Conservation (phyloP, 2,888 invertebrate species). For the Cetonia aurata region DNA sequence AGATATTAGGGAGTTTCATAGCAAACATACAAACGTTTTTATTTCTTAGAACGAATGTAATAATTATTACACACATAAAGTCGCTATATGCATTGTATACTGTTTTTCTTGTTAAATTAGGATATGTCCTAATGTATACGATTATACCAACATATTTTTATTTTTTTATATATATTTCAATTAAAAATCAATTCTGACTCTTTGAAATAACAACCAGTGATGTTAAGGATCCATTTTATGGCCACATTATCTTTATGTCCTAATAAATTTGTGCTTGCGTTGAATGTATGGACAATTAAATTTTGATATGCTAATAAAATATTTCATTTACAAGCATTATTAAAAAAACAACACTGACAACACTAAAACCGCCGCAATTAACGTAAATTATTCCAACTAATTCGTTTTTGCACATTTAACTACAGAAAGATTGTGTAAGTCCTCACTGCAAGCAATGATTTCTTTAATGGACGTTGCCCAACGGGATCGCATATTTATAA, state of each 20-base stretch:
- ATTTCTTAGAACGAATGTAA: neutral
- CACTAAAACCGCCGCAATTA: constrained; percentile 36
- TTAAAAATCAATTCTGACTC: constrained; percentile 52
- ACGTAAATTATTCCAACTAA: constrained; percentile 25
- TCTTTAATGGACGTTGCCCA: neutral
- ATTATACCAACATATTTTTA: constrained; percentile 19
- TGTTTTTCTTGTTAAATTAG: constrained; percentile 7
- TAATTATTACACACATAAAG: neutral
- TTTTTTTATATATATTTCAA: constrained; percentile 48
- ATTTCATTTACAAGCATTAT: constrained; percentile 44
- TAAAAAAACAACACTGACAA: constrained; percentile 37
- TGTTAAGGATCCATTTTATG: constrained; percentile 51
- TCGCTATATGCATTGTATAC: neutral
- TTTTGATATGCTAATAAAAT: constrained; percentile 57
- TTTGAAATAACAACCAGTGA: constrained; percentile 54
- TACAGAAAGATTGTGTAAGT: neutral
- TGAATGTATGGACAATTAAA: constrained; percentile 55
- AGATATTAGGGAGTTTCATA: constrained; percentile 11
- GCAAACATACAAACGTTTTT: constrained; percentile 30
- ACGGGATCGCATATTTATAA: too few relatives aligned
- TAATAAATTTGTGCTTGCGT: constrained; percentile 54
- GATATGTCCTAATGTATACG: neutral
- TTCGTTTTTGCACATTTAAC: constrained; percentile 27
- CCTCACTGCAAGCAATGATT: constrained; percentile 3
- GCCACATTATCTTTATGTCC: constrained; percentile 55